Percentiles rank a stretch among this genome's conserved stretches.
Conservation (phyloP, 2,113 vertebrate species). For the Chroicocephalus ridibundus region DNA sequence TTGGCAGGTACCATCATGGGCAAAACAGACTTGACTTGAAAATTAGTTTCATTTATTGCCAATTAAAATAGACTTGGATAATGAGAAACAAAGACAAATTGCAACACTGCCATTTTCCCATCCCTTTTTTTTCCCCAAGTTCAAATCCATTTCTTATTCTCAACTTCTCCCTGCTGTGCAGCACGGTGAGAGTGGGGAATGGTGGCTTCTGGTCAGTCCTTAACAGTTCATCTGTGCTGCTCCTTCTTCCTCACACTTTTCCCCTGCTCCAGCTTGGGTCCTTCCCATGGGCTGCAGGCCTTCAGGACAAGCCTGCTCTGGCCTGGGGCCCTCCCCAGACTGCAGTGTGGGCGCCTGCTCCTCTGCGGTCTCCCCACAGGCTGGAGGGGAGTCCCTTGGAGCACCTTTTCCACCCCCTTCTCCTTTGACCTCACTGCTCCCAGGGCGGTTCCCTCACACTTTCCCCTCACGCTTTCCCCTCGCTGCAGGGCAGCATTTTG, state of each 20-base stretch:
- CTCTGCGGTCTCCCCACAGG: accelerated
- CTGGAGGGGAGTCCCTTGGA: neutral
- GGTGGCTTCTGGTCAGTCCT: neutral
- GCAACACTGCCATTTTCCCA: neutral
- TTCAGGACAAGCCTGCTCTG: neutral
- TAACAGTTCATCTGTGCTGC: neutral
- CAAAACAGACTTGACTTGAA: neutral
- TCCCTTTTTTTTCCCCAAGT: neutral
- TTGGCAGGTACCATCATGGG: neutral
- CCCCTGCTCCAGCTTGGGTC: neutral
- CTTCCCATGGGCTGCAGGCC: neutral
- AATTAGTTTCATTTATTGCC: neutral
- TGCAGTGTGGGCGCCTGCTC: neutral
- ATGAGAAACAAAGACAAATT: neutral
- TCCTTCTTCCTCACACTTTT: neutral
- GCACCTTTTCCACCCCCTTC: neutral
- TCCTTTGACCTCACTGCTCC: accelerated
- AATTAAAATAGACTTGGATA: neutral
- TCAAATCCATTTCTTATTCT: neutral
- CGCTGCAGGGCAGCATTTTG: accelerated
- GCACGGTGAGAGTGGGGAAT: accelerated
- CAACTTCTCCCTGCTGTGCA: accelerated
- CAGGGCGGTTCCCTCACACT: no score
- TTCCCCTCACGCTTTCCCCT: no score
- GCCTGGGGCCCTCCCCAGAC: accelerated